Evolutionary conservation across 1,140 invertebrate species (phyloP).

Genomic region (Bilobella aurantiaca): DNA sequence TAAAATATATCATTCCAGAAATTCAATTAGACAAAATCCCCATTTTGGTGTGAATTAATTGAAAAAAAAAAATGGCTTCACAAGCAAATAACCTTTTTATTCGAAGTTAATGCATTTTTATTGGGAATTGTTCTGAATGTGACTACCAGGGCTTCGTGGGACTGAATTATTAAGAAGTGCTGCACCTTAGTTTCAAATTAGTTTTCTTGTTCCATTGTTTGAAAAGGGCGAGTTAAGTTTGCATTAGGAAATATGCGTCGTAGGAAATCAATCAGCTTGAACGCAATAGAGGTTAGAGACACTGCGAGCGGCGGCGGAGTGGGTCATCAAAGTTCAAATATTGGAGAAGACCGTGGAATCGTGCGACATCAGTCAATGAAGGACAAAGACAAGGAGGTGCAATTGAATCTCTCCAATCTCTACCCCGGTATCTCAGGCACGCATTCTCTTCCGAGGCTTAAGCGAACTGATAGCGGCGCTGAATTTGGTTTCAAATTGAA

Average conservation of each 20-base stretch:
- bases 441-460: slow-evolving; percentile 24
- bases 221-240: background rate
- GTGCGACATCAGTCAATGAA: background rate
- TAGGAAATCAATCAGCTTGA: background rate
- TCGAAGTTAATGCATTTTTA: too few species aligned
- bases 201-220: too few species aligned
- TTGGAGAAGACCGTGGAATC: background rate
- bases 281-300: background rate
- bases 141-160: too few species aligned
- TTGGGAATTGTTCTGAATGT: too few species aligned
- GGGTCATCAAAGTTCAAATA: too few species aligned
- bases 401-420: background rate
- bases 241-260: background rate
- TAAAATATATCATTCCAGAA: too few species aligned
- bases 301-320: background rate
- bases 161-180: too few species aligned
- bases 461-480: slow-evolving; percentile 5
- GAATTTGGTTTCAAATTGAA: background rate
- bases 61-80: too few species aligned
- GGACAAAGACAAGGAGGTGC: slow-evolving; percentile 5
- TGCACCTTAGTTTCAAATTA: too few species aligned
- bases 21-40: too few species aligned
- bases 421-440: slow-evolving; percentile 13
- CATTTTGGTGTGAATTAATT: too few species aligned
- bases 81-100: too few species aligned